Evolutionary conservation across 1,140 invertebrate species (phyloP), one percentile per base, ranked within the genome.

Genomic region (Drosophila micromelanica): DNA sequence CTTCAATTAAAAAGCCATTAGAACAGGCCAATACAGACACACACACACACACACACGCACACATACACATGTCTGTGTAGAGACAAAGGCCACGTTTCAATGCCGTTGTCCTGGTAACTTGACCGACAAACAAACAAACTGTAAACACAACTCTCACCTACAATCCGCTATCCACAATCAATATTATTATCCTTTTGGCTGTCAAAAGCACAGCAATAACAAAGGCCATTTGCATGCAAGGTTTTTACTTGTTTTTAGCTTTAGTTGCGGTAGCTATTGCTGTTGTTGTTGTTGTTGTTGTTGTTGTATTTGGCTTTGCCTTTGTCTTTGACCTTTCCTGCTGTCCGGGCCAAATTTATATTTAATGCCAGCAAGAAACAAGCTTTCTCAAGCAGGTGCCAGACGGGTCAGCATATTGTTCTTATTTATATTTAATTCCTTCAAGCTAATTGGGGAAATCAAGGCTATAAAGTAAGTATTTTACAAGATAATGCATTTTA

Each of bases 1-100:
- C 77, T 86, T 86, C 77, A 86, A 86, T 86, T 86, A 86, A 86
- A 86, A 86, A 78, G 74, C 62, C 81, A 86, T 86, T 86, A 86
- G 70, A 85, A 78, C 35, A 35, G 35, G 20, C 27, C 42, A 23
- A 42, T 11, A 15, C 35, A 54, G 35, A 35, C 48, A 46, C 42
- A 43, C 7, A 49, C 8, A 20, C 9, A 13, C 17, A 27, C 5
- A 12, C 15, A 46, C 51, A 55, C 9, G 4, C 35, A 45, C 35
- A 17, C 17, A 17, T 2, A 27, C 40, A 63, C 37, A 32, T 8
- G 6, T 35, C 32, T 32, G 30, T 6, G 5, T 6, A 40, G 13
- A 30, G 43, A 48, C 69, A 67, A 54, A 57, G 70, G 67, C 48
- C 71, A 67, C 45, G 72, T 49, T 72, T 70, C 61, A 70, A 73